Conservation (phyloP, 2,113 vertebrate species). For the Calcarius ornatus region DNA sequence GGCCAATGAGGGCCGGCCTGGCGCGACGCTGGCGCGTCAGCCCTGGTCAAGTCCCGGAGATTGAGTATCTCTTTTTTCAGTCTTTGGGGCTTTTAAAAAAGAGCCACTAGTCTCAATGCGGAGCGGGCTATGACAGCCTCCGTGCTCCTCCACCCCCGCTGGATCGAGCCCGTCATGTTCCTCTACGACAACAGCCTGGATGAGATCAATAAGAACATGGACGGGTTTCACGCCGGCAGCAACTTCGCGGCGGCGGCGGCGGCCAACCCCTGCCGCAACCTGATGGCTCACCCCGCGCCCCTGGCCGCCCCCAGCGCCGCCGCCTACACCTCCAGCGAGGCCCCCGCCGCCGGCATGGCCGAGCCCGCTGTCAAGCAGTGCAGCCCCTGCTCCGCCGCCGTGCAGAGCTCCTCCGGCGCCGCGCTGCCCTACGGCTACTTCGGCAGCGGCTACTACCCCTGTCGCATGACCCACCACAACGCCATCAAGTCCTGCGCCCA, state of each 20-base stretch:
- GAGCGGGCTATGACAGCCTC: slow-evolving; percentile 99
- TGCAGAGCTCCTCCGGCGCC: slow-evolving; percentile 88
- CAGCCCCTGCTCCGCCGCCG: slow-evolving; percentile 92
- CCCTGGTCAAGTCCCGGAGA: slow-evolving; percentile 81
- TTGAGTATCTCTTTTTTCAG: slow-evolving; percentile 87
- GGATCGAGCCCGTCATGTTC: slow-evolving; percentile 99
- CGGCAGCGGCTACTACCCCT: slow-evolving; percentile 95
- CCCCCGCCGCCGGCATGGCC: slow-evolving; percentile 85
- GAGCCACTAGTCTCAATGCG: slow-evolving; percentile 92
- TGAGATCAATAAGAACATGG: slow-evolving; percentile 95
- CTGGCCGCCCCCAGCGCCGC: slow-evolving; percentile 79
- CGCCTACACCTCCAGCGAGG: slow-evolving; percentile 83
- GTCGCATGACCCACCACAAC: slow-evolving; percentile 91
- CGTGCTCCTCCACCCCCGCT: slow-evolving; percentile 97
- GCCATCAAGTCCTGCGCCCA: slow-evolving; percentile 91
- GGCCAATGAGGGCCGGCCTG: slow-evolving; percentile 85
- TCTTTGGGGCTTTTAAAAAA: slow-evolving; percentile 95
- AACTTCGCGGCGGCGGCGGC: slow-evolving; percentile 84
- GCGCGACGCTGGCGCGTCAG: slow-evolving; percentile 85
- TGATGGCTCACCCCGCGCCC: slow-evolving; percentile 92
- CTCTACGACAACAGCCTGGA: slow-evolving; percentile 94
- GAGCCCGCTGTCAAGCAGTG: slow-evolving; percentile 92
- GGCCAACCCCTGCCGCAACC: slow-evolving; percentile 92
- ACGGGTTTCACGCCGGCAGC: slow-evolving; percentile 76
- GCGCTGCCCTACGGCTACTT: slow-evolving; percentile 97